phyloP scores from a whole-genome alignment of 2,797 vertebrate species.

The Brachyalestes nurse region DNA sequence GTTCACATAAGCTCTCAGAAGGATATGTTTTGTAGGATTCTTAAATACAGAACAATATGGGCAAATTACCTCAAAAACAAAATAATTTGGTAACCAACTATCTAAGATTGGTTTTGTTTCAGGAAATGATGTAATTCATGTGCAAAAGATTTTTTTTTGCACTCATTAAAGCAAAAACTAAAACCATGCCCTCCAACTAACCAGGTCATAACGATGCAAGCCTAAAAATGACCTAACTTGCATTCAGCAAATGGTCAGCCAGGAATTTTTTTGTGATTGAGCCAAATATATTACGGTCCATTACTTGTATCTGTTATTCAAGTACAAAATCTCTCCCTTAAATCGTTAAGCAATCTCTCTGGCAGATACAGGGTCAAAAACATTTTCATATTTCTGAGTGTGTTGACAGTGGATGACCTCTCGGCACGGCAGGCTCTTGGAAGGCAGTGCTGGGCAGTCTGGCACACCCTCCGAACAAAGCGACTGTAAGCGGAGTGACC shows the following conservation, averaged over 20 bases:
- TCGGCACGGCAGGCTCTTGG: conserved; percentile 74
- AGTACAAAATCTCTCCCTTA: too few species aligned
- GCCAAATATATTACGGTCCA: neutral
- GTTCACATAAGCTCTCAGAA: neutral
- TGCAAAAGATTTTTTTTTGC: too few species aligned
- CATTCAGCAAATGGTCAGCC: neutral
- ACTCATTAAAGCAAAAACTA: too few species aligned
- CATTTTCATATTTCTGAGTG: neutral
- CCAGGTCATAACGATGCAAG: too few species aligned
- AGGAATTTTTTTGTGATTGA: neutral
- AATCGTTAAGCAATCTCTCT: neutral
- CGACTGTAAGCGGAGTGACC: conserved; percentile 85
- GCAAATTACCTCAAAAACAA: too few species aligned
- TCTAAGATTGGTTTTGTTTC: too few species aligned
- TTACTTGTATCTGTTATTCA: too few species aligned
- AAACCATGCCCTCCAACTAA: too few species aligned
- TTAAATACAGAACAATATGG: too few species aligned
- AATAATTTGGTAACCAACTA: too few species aligned
- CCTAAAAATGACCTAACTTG: too few species aligned
- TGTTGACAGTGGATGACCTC: conserved; percentile 61
- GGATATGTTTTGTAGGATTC: neutral
- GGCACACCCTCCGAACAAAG: conserved; percentile 87
- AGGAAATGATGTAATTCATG: too few species aligned
- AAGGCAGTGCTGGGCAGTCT: conserved; percentile 81
- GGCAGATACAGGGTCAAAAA: neutral